Evolutionary conservation across 1,140 invertebrate genomes (phyloP).

Genomic region (Eciton burchellii): DNA sequence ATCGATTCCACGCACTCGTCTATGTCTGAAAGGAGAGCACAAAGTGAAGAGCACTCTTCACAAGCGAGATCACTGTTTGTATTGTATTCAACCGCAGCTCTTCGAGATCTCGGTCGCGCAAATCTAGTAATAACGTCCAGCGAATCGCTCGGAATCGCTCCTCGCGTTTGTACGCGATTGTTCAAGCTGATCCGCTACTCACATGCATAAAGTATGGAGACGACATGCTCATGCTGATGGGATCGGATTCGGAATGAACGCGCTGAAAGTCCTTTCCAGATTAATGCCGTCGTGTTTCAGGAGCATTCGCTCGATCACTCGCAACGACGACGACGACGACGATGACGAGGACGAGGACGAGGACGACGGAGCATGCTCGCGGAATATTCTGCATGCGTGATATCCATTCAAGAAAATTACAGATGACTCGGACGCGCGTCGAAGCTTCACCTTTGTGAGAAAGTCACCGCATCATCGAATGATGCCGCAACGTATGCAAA

Average conservation of each 20-base stretch:
- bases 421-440: background rate
- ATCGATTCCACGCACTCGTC: slow-evolving; percentile 86
- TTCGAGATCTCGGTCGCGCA: background rate
- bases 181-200: slow-evolving; percentile 46
- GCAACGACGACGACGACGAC: background rate
- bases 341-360: no score
- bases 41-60: background rate
- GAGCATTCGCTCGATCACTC: slow-evolving; percentile 12
- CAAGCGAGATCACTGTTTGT: background rate
- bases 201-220: slow-evolving; percentile 42
- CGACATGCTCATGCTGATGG: slow-evolving; percentile 33
- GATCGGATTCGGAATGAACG: background rate
- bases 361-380: background rate
- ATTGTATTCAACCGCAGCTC: background rate
- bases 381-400: slow-evolving; percentile 34
- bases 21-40: slow-evolving; percentile 84
- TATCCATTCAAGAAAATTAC: background rate
- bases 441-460: slow-evolving; percentile 5
- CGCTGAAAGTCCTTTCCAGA: background rate
- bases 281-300: background rate
- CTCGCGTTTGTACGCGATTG: background rate
- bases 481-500: no score
- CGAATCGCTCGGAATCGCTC: no score
- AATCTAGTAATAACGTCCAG: background rate
- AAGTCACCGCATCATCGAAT: background rate